Conservation (phyloP, 23 tunicate genomes). For the Trididemnum nubilum region DNA sequence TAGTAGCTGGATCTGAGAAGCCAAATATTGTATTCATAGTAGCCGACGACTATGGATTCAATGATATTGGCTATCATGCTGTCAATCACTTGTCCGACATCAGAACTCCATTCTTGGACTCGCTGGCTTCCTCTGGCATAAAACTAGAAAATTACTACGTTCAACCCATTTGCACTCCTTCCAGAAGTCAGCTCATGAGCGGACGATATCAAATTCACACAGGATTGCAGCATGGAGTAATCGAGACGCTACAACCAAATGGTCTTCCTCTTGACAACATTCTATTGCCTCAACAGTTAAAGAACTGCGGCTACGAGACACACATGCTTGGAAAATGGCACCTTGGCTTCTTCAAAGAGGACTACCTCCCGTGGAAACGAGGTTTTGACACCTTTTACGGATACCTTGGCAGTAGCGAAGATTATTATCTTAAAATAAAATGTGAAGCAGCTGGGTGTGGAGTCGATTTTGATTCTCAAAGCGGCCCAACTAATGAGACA, state of each 20-base stretch:
- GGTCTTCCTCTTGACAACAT: slow-evolving; percentile 67
- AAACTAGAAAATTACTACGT: slow-evolving; percentile 79
- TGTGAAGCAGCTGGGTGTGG: slow-evolving; percentile 44
- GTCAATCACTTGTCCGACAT: slow-evolving; percentile 46
- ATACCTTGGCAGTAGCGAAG: slow-evolving; percentile 47
- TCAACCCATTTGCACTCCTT: slow-evolving; percentile 87
- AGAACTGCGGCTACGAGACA: slow-evolving; percentile 79
- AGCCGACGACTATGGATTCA: slow-evolving; percentile 57
- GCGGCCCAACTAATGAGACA: slow-evolving; percentile 70
- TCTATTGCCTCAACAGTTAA: slow-evolving; percentile 61
- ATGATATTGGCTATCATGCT: slow-evolving; percentile 73
- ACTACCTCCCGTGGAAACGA: slow-evolving; percentile 75
- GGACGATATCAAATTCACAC: slow-evolving; percentile 88
- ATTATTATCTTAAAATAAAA: slow-evolving; percentile 25
- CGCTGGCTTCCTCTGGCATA: slow-evolving; percentile 63
- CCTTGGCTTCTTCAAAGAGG: slow-evolving; percentile 66
- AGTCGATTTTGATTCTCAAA: slow-evolving; percentile 56
- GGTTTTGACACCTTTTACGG: slow-evolving; percentile 66
- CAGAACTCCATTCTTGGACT: slow-evolving; percentile 75
- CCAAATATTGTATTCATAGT: not conserved
- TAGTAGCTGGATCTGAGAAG: slow-evolving; percentile 71
- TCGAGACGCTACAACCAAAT: slow-evolving; percentile 42
- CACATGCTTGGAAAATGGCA: slow-evolving; percentile 97
- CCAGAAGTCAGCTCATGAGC: slow-evolving; percentile 86
- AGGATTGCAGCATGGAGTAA: slow-evolving; percentile 72